phyloP scores from a whole-genome alignment of 2,113 vertebrate genomes.

The Actenoides hombroni region DNA sequence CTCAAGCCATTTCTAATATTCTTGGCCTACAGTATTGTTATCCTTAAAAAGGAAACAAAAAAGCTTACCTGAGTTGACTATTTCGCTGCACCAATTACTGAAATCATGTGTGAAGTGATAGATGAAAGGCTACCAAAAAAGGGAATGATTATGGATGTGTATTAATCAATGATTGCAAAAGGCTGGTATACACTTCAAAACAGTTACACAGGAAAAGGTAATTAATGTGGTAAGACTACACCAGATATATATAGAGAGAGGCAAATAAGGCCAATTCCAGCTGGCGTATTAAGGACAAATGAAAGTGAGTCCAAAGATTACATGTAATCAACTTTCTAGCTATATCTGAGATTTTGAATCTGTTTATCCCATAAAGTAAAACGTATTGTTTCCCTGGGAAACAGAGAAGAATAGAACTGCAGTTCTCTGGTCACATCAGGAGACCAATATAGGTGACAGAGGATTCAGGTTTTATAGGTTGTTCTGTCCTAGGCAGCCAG shows the following conservation, averaged over 20 bases:
- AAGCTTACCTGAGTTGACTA: neutral
- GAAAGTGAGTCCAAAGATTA: neutral
- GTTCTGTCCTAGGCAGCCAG: neutral
- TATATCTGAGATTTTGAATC: neutral
- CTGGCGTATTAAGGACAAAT: neutral
- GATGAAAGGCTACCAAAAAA: neutral
- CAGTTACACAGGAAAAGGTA: neutral
- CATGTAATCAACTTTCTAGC: neutral
- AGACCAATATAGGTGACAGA: neutral
- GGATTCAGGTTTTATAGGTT: neutral
- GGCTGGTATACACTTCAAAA: neutral
- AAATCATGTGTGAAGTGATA: neutral
- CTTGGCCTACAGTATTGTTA: neutral
- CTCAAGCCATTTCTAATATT: neutral
- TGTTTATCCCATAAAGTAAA: neutral
- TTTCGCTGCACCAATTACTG: neutral
- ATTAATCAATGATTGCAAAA: neutral
- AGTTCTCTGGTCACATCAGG: neutral
- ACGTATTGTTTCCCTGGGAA: neutral
- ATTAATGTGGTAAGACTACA: neutral
- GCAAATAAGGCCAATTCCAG: neutral
- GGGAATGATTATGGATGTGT: fast-evolving
- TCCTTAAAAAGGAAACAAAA: neutral
- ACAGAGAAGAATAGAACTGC: neutral
- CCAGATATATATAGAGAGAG: fast-evolving